Percentiles rank a stretch among this genome's conserved stretches.
Evolutionary conservation across 2,888 invertebrate species (phyloP).

Genomic region (Leptinotarsa rubiginosa): DNA sequence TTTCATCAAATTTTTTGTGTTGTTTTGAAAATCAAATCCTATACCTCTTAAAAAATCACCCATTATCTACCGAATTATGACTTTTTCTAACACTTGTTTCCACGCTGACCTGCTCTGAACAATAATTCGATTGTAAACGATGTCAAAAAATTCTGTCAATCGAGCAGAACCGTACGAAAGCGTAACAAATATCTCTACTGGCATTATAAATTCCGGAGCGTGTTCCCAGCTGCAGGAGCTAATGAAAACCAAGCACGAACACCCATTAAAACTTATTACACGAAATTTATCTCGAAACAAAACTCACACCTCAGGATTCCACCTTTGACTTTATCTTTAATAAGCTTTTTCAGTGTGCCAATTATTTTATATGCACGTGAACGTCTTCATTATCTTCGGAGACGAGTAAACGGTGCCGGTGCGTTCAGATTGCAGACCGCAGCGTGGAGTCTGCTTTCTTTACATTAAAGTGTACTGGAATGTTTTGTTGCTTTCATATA

Average conservation of each 20-base stretch:
- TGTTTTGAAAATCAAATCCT: no score
- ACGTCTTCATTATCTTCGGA: constrained; percentile 24
- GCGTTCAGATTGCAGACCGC: constrained; percentile 11
- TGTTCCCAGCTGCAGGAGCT: constrained; percentile 17
- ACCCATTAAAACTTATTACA: constrained; percentile 24
- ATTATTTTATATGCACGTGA: constrained; percentile 23
- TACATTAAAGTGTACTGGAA: background rate
- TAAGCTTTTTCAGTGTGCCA: constrained; percentile 17
- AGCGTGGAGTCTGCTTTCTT: background rate
- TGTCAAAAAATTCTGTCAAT: background rate
- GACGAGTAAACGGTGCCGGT: background rate
- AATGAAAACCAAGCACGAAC: constrained; percentile 26
- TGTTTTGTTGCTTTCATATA: background rate
- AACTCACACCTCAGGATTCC: constrained; percentile 13
- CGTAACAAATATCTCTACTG: background rate
- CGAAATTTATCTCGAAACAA: constrained; percentile 25
- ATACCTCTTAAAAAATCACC: no score
- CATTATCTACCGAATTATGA: no score
- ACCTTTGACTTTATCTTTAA: constrained; percentile 22
- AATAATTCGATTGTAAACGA: background rate
- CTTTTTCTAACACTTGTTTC: no score
- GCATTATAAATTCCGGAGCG: constrained; percentile 17
- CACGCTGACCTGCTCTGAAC: no score
- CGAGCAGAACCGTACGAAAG: background rate
- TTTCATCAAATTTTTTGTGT: no score